Evolutionary conservation across 2,888 invertebrate species (phyloP), one percentile per base, ranked within the genome.

Genomic region (Eretmocerus hayati): DNA sequence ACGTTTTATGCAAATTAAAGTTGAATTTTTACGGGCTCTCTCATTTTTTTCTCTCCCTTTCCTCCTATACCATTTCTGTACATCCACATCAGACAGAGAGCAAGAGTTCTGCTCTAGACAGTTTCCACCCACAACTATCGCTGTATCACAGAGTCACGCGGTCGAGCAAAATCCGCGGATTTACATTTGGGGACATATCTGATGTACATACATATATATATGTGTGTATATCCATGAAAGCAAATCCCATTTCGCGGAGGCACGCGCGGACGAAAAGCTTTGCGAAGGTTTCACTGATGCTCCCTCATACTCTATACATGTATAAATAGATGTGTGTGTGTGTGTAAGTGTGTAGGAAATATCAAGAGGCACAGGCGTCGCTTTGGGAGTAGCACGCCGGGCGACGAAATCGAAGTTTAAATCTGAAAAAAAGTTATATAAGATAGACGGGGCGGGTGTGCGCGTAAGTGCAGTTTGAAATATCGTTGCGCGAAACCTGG

Each of bases 381-480:
- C n/a, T n/a, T n/a, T 30, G 30, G 8, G 13, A 13, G 8, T 30
- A 30, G 8, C 13, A 9, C 13, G 8, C 13, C 30, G 30, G 30
- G 30, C 8, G 30, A 30, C 8, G 30, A 32, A 38, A 48, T 41
- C 44, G 41, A 43, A 48, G 37, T 30, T 51, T 47, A 38, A 51
- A 52, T 45, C 36, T 42, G 46, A 48, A 46, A 45, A 52, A 48
- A 26, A 26, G 43, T 44, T 47, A 36, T 36, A 23, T n/a, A n/a
- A n/a, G n/a, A n/a, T n/a, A 32, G 33, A 31, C 21, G n/a, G 35
- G 13, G 2, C n/a, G 20, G n/a, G 1, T 3, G 3, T 5, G 6
- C 11, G 30, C 3, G 36, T 46, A 41, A 46, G 51, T 41, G 26
- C 42, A 42, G 20, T 31, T 36, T 45, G 31, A 49, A 37, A 36